These are phyloP conservation scores for Argya squamiceps DNA, from an alignment of 2,797 vertebrate genomes.

Conservation along the genomic window DNA sequence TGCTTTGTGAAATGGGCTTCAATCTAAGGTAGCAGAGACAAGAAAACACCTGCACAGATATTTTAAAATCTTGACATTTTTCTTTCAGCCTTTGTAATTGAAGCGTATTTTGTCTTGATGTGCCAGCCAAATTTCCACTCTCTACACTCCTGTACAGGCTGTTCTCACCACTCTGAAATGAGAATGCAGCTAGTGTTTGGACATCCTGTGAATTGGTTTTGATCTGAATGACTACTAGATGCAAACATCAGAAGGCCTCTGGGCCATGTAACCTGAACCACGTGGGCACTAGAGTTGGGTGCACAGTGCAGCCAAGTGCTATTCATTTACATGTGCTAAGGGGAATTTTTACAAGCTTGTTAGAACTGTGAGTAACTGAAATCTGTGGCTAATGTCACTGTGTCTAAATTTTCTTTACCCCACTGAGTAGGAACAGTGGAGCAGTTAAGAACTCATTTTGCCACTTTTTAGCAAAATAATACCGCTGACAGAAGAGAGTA, in stretches of 20 bases:
- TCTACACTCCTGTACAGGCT: not conserved
- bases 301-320: not conserved
- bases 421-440: not conserved
- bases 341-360: constrained; percentile 2
- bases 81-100: not conserved
- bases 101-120: not conserved
- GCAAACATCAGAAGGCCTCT: not conserved
- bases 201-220: not conserved
- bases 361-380: not conserved
- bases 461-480: not conserved
- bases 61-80: not conserved
- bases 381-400: not conserved
- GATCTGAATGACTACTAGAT: not conserved
- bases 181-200: not conserved
- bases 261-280: not conserved
- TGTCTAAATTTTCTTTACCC: not conserved
- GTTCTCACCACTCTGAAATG: not conserved
- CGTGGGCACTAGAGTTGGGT: not conserved
- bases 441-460: not conserved
- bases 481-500: not conserved
- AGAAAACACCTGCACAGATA: not conserved
- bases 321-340: not conserved
- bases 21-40: not conserved
- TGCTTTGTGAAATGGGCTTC: not conserved
- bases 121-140: not conserved